Base-by-base conservation (phyloP, 1,140 invertebrate genomes). In the Cotesia vestalis region DNA sequence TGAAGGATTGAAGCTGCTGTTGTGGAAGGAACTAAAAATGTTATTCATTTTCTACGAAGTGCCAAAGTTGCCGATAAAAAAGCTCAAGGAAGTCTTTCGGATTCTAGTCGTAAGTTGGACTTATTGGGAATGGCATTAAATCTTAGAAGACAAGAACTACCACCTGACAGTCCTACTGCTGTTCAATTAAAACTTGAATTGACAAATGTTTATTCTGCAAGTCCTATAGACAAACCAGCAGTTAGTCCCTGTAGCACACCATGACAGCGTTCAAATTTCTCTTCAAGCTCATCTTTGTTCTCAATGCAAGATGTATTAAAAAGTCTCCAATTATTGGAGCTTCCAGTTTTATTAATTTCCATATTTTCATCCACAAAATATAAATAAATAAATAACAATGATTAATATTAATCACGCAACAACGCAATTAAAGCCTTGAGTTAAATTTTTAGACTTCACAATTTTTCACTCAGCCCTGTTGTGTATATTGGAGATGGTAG, bases 11-110 rank as follows among this genome's bases (percentile, higher is more conserved):
- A 99, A 86, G 94, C 95, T 61, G 97, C 98, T 59, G 96, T 99
- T 14, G 94, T 96, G 1, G 98, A 99, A 84, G 98, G 98, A 27
- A 97, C 98, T 69, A 98, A 98, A 87, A 99, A 99, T 91, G 97
- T 96, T 73, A 96, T 97, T 83, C 90, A 94, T 83, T 90, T 97
- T 74, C 88, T 99, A 76, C 95, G 97, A 85, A 94, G 92, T 88
- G 88, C 89, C 66, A 98, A 98, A 88, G 93, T 95, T 66, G 93
- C 93, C 69, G 98, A 99, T 86, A 98, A 98, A 83, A 98, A 99
- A 93, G 97, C 97, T 72, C 96, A 98, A 87, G 91, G 92, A 70
- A 96, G 92, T 84, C 89, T 98, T 73, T 90, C 92, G 69, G 97
- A 98, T 84, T 98, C 96, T 52, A 96, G 94, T 81, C 92, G 96